phyloP scores from a whole-genome alignment of 1,140 invertebrate genomes.

The Saccostrea cuccullata region DNA sequence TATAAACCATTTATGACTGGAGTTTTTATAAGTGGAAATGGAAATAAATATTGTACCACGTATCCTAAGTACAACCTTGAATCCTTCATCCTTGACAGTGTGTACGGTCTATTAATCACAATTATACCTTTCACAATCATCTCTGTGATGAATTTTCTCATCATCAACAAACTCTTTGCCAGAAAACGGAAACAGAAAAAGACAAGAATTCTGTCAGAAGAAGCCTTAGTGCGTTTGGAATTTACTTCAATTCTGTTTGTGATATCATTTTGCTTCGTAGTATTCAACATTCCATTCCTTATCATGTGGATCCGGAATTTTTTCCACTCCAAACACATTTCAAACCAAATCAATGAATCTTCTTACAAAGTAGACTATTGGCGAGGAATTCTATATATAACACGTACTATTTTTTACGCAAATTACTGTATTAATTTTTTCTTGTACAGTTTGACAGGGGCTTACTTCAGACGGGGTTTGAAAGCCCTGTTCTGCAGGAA shows the following conservation, averaged over 20 bases:
- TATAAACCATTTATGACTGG: conserved; percentile 60
- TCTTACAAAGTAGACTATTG: conserved; percentile 50
- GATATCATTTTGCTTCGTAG: conserved; percentile 66
- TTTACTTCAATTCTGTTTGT: conserved; percentile 67
- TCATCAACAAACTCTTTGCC: conserved; percentile 60
- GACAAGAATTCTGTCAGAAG: conserved; percentile 54
- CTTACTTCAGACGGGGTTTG: conserved; percentile 65
- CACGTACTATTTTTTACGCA: conserved; percentile 69
- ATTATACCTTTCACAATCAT: conserved; percentile 65
- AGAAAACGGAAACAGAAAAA: conserved; percentile 54
- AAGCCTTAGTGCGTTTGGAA: conserved; percentile 51
- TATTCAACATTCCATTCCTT: conserved; percentile 68
- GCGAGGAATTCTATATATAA: conserved; percentile 62
- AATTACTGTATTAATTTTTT: conserved; percentile 74
- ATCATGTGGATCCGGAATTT: conserved; percentile 63
- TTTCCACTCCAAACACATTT: conserved; percentile 51
- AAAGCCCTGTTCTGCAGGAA: conserved; percentile 7
- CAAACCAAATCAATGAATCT: not conserved
- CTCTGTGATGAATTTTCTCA: conserved; percentile 62
- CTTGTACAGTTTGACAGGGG: conserved; percentile 71
- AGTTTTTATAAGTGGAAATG: conserved; percentile 35
- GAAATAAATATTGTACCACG: conserved; percentile 51
- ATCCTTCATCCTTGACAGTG: conserved; percentile 64
- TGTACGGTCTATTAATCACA: conserved; percentile 66
- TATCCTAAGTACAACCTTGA: conserved; percentile 50